Conservation (phyloP, 2,113 vertebrate species). For the Pseudorasbora parva region DNA sequence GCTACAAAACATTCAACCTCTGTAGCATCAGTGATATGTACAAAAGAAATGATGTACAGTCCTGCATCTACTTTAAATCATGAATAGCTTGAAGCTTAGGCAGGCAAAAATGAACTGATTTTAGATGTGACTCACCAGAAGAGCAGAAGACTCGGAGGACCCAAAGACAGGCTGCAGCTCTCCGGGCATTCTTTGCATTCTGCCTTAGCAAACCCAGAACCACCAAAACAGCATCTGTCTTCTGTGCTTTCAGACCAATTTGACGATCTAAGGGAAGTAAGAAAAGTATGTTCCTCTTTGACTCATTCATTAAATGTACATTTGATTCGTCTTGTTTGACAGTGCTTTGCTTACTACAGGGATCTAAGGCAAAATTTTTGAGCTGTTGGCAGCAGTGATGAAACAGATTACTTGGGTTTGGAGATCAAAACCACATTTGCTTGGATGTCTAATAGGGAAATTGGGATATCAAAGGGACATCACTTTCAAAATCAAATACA, state of each 20-base stretch:
- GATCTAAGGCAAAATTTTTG: background rate
- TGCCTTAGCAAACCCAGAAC: conserved; percentile 81
- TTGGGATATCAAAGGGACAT: conserved; percentile 7
- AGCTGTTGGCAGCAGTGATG: conserved; percentile 22
- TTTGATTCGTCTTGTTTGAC: background rate
- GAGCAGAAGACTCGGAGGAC: conserved; percentile 82
- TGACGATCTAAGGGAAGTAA: conserved; percentile 76
- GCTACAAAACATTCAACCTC: too few relatives aligned
- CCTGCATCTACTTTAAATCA: background rate
- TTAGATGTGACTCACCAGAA: conserved; percentile 72
- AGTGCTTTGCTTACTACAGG: conserved; percentile 6
- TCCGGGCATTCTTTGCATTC: conserved; percentile 72
- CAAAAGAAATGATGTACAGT: too few relatives aligned
- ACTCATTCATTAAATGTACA: conserved; percentile 1
- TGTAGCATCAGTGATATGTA: too few relatives aligned
- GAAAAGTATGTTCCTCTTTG: conserved; percentile 12
- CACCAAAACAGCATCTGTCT: conserved; percentile 81
- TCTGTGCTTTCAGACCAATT: conserved; percentile 88
- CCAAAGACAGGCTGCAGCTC: conserved; percentile 85
- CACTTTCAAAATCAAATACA: background rate
- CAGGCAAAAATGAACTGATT: background rate
- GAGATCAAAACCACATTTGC: conserved; percentile 26
- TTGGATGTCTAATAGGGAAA: conserved; percentile 29
- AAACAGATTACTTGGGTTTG: conserved; percentile 24
- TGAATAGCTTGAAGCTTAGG: background rate